Evolutionary conservation across 2,113 vertebrate genomes (phyloP).

Genomic region (Oxyruncus cristatus): DNA sequence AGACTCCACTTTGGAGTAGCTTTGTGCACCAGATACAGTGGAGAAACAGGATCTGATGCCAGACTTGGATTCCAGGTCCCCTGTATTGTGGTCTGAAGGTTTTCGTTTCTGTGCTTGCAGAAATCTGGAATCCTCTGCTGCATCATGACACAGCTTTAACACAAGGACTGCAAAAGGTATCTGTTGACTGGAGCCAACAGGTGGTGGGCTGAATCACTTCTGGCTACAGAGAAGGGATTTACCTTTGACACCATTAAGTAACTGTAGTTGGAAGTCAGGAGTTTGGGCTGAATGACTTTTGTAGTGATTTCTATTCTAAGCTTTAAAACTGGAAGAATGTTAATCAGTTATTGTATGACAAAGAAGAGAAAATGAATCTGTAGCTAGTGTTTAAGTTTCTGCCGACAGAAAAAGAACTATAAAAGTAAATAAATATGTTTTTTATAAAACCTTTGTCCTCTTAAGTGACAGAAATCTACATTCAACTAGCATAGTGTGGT

Average conservation of each 20-base stretch:
- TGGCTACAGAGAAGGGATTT: neutral
- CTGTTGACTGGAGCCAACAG: accelerated
- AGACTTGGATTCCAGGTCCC: neutral
- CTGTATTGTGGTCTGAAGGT: neutral
- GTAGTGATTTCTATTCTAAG: neutral
- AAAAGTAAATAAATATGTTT: neutral
- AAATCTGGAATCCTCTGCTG: neutral
- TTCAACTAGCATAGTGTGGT: neutral
- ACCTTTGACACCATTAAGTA: neutral
- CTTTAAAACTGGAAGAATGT: neutral
- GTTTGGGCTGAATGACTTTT: neutral
- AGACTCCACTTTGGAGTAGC: neutral
- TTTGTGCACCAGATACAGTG: neutral
- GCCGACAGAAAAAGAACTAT: neutral
- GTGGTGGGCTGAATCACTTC: neutral
- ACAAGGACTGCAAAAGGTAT: neutral
- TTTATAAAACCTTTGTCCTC: neutral
- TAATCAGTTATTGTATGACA: neutral
- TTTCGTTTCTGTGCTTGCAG: neutral
- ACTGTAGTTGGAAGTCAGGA: neutral
- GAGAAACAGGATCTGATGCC: neutral
- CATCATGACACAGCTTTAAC: neutral
- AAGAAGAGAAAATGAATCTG: conserved; percentile 16
- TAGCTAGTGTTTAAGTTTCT: conserved; percentile 29
- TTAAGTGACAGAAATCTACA: conserved; percentile 2